Percentiles rank a stretch among this genome's conserved stretches.
Evolutionary conservation across 2,888 invertebrate genomes (phyloP).

Genomic region (Meliscaeva auricollis): DNA sequence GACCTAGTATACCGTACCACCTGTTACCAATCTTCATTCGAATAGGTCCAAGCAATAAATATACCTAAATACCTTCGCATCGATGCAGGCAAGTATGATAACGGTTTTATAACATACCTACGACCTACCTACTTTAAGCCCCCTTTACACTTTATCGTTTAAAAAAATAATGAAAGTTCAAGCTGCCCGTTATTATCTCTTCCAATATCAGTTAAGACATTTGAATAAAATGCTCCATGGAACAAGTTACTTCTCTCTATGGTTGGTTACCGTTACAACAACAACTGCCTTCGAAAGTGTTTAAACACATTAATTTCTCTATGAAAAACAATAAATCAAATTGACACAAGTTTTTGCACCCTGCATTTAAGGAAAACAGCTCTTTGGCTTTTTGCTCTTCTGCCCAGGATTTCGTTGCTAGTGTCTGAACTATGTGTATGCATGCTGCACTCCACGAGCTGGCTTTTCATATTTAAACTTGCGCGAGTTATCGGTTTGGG

Average conservation of each 20-base stretch:
- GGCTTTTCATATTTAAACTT: constrained; percentile 42
- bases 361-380: background rate
- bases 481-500: constrained; percentile 19
- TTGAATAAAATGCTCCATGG: background rate
- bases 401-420: background rate
- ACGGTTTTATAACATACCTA: too few species aligned
- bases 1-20: too few species aligned
- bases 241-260: background rate
- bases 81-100: too few species aligned
- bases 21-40: too few species aligned
- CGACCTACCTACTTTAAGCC: too few species aligned
- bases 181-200: background rate
- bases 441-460: background rate
- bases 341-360: constrained; percentile 11
- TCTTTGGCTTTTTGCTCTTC: background rate
- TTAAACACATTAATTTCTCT: background rate
- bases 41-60: too few species aligned
- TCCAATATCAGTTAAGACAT: constrained; percentile 11
- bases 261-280: too few species aligned
- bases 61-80: too few species aligned
- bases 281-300: background rate
- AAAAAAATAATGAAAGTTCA: background rate
- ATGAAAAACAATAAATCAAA: constrained; percentile 21
- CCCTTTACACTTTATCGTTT: background rate
- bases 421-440: background rate